A percentile compares a stretch with the other conserved stretches of the same genome.
phyloP scores from a whole-genome alignment of 2,888 invertebrate species.

The Phaonia tiefii region DNA sequence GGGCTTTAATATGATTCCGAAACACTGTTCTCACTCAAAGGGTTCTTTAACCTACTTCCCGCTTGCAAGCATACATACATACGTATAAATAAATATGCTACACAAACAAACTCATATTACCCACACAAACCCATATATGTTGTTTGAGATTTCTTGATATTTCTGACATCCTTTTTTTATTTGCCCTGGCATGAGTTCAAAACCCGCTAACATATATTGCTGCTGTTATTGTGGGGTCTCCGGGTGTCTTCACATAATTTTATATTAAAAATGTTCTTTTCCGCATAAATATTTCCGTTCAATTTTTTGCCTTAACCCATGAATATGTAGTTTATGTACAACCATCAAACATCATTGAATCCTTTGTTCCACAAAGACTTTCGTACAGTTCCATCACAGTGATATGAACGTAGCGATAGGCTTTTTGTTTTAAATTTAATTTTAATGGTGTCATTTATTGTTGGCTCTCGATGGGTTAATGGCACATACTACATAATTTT shows the following conservation, averaged over 20 bases:
- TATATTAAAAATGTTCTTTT: constrained; percentile 33
- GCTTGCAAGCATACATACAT: background rate
- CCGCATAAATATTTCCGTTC: constrained; percentile 10
- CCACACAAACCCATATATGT: background rate
- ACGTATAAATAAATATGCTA: background rate
- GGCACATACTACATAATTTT: background rate
- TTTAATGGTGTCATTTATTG: no score
- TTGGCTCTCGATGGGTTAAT: constrained; percentile 20
- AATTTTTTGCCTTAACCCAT: constrained; percentile 8
- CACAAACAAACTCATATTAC: background rate
- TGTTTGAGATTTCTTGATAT: constrained; percentile 24
- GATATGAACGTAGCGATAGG: background rate
- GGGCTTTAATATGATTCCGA: no score
- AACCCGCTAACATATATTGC: constrained; percentile 39
- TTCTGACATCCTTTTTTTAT: background rate
- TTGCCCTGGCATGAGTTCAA: constrained; percentile 39
- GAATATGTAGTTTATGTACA: no score
- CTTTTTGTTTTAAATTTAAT: background rate
- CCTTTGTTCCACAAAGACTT: no score
- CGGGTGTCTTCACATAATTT: constrained; percentile 16
- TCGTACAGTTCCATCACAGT: no score
- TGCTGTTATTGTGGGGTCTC: constrained; percentile 2
- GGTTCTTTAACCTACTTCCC: constrained; percentile 40
- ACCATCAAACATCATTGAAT: no score
- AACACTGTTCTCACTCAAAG: constrained; percentile 20